Evolutionary conservation across 2,888 invertebrate species (phyloP).

Genomic region (Synergus japonicus): DNA sequence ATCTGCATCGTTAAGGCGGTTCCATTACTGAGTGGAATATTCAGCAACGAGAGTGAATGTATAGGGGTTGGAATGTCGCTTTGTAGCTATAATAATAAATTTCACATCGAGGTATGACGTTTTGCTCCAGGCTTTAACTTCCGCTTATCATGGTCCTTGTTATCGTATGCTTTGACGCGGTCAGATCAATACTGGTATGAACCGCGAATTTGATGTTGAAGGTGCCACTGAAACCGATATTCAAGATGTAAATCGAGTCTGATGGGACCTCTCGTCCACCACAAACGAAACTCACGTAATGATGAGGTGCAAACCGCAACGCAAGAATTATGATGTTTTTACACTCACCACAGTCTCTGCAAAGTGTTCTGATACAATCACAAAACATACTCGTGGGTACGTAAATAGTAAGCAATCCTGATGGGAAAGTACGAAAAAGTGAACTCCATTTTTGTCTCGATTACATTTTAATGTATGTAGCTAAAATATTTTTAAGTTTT

Average conservation of each 20-base stretch:
- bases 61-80: neutral
- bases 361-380: neutral
- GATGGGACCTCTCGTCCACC: conserved; percentile 54
- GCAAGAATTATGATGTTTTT: conserved; percentile 28
- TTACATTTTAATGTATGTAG: neutral
- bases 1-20: neutral
- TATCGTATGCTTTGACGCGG: neutral
- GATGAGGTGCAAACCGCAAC: conserved; percentile 67
- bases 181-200: neutral
- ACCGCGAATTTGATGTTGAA: neutral
- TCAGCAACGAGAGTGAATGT: neutral
- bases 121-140: neutral
- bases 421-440: neutral
- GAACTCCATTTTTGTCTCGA: neutral
- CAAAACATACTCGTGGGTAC: conserved; percentile 17
- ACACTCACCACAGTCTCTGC: conserved; percentile 10
- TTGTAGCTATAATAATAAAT: neutral
- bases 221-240: neutral
- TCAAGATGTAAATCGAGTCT: conserved; percentile 24
- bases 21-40: neutral
- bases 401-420: conserved; percentile 22
- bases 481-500: neutral
- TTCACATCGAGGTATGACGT: neutral
- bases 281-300: conserved; percentile 68
- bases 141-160: neutral